Evolutionary conservation across 2,888 invertebrate species (phyloP), one percentile per base, ranked within the genome.

Genomic region (Hydroisotoma schaefferi): DNA sequence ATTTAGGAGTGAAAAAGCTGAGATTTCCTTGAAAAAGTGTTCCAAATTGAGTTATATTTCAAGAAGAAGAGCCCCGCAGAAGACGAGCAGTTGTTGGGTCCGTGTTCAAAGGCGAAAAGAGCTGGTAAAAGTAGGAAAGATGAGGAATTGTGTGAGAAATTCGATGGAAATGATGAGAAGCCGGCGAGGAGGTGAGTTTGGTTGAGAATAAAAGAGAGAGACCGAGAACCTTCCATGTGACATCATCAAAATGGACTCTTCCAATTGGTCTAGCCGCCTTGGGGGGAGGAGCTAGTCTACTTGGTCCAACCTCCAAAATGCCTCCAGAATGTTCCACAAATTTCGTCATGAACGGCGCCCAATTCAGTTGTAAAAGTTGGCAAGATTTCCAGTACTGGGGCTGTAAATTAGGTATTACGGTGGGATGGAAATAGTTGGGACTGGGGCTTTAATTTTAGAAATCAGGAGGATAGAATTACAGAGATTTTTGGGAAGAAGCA

Each of bases 211-310:
- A 20, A 40, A 18, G n/a, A 18, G 5, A 15, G 40, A 40, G 20
- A 20, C 15, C 40, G 40, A 40, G 40, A 40, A 40, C 40, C 40
- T 40, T 40, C 40, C 40, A 40, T 40, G 8, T 40, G 40, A 40
- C 40, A 40, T 40, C 40, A 40, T 20, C 15, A 15, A 5, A 10
- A 5, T 15, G 20, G 40, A 15, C 40, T 40, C 40, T 15, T 40
- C 40, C 40, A 15, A 40, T 40, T 40, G 40, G 40, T 20, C 20
- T 15, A 8, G 5, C 5, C n/a, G 40, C 8, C 8, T 18, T 18
- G 20, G n/a, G 5, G 40, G 40, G 40, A 5, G 40, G 40, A 40
- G 40, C 40, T 15, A 40, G n/a, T 40, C 8, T 20, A 8, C 40
- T 40, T 15, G n/a, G 5, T 5, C 40, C 15, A 15, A 15, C 40